Conservation (phyloP, 92 coral and sea anemone genomes). For the Epizoanthus scotinus region DNA sequence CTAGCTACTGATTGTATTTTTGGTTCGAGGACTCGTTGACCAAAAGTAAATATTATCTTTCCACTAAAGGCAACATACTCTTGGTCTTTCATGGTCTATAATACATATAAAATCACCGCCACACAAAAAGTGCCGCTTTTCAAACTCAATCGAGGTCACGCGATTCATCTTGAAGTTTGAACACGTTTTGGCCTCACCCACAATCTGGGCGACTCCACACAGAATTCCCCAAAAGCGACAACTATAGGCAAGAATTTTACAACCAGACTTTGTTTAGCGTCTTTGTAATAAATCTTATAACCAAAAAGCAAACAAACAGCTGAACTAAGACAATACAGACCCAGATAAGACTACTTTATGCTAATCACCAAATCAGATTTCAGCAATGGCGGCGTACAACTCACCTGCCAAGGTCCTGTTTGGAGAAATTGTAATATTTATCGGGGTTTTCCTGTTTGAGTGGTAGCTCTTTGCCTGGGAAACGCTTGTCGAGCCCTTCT, state of each 20-base stretch:
- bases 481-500: constrained; percentile 61
- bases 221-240: not conserved
- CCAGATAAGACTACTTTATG: constrained; percentile 1
- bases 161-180: not conserved
- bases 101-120: no score
- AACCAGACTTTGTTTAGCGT: not conserved
- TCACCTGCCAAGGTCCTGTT: constrained; percentile 90
- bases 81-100: not conserved
- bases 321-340: not conserved
- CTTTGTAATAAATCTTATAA: not conserved
- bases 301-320: not conserved
- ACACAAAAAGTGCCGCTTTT: not conserved
- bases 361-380: not conserved
- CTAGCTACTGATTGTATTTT: not conserved
- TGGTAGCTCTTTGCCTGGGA: constrained; percentile 55
- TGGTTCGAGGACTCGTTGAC: not conserved
- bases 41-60: not conserved
- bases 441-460: constrained; percentile 76
- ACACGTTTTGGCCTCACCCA: constrained; percentile 1
- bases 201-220: not conserved
- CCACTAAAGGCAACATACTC: not conserved
- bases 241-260: not conserved
- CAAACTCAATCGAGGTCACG: constrained; percentile 15
- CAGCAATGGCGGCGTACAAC: not conserved
- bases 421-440: constrained; percentile 68